phyloP scores from a whole-genome alignment of 1,140 invertebrate species.

The Antheraea pernyi region DNA sequence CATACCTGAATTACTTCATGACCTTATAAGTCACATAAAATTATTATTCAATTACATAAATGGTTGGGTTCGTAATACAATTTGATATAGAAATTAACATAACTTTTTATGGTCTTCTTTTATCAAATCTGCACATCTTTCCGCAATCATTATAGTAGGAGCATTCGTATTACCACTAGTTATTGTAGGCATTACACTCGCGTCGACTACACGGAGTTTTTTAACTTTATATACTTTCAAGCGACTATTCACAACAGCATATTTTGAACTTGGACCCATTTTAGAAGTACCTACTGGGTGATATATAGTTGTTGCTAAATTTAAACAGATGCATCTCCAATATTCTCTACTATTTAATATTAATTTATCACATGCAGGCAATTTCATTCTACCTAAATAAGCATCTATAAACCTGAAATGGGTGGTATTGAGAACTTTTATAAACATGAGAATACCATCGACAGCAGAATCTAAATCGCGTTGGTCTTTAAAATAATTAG shows the following conservation, averaged over 20 bases:
- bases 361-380: conserved; percentile 57
- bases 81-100: too few species aligned
- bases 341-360: conserved; percentile 80
- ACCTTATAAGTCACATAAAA: too few species aligned
- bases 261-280: conserved; percentile 83
- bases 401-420: conserved; percentile 61
- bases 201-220: conserved; percentile 86
- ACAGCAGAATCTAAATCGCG: conserved; percentile 83
- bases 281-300: conserved; percentile 87
- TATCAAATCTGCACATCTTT: conserved; percentile 86
- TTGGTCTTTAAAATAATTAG: conserved; percentile 86
- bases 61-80: too few species aligned
- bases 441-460: conserved; percentile 78
- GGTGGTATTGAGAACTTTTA: conserved; percentile 56
- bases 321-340: conserved; percentile 81
- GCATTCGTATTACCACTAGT: conserved; percentile 87
- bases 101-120: conserved; percentile 70
- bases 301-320: conserved; percentile 82
- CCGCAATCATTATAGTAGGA: conserved; percentile 88
- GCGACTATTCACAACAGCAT: conserved; percentile 83
- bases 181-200: conserved; percentile 87
- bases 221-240: conserved; percentile 84
- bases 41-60: too few species aligned
- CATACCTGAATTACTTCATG: too few species aligned
- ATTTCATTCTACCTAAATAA: conserved; percentile 51